phyloP scores from a whole-genome alignment of 2,888 invertebrate species.

The Aquatica leii region DNA sequence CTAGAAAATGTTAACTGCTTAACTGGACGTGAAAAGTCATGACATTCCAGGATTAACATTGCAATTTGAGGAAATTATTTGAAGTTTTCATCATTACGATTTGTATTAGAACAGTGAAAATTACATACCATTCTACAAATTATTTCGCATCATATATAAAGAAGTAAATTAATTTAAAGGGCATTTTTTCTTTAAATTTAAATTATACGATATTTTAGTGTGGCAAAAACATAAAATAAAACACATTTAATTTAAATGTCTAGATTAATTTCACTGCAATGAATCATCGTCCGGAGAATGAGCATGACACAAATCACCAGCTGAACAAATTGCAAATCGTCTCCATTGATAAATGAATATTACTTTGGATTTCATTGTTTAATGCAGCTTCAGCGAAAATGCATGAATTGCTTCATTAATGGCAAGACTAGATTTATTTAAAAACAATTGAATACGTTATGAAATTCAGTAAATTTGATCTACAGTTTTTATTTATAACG shows the following conservation, averaged over 20 bases:
- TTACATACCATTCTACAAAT: slow-evolving; percentile 1
- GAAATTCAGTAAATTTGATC: too few species aligned
- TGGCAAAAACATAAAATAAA: neutral
- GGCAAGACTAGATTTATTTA: too few species aligned
- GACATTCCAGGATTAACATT: slow-evolving; percentile 32
- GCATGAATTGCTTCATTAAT: too few species aligned
- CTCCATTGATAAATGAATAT: too few species aligned
- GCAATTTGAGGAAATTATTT: slow-evolving; percentile 27
- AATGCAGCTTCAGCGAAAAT: too few species aligned
- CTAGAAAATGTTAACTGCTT: slow-evolving; percentile 22
- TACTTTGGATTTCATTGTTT: too few species aligned
- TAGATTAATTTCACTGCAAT: slow-evolving; percentile 17
- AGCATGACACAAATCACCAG: slow-evolving; percentile 22
- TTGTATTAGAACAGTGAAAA: neutral
- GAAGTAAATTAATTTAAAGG: too few species aligned
- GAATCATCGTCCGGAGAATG: slow-evolving; percentile 7
- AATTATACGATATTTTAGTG: neutral
- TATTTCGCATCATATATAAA: too few species aligned
- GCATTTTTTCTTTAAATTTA: too few species aligned
- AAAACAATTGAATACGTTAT: too few species aligned
- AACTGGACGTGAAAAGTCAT: slow-evolving; percentile 36
- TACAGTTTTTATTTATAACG: too few species aligned
- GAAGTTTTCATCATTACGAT: slow-evolving; percentile 7
- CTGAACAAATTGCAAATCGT: slow-evolving; percentile 19
- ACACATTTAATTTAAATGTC: neutral